Evolutionary conservation across 2,113 vertebrate species (phyloP).

Genomic region (Engraulis encrasicolus): DNA sequence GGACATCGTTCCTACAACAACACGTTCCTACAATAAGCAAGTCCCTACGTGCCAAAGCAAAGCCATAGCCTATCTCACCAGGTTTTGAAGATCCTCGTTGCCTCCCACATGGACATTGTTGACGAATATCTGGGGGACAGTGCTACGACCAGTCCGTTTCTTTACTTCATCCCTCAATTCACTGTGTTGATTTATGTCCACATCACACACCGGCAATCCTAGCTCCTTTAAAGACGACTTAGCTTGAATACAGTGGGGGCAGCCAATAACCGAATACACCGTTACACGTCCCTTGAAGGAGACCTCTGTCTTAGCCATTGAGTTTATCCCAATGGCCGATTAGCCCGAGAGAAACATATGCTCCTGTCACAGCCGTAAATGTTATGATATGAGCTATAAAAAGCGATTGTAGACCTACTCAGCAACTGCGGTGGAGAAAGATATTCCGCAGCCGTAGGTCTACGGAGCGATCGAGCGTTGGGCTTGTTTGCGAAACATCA

Average conservation of each 20-base stretch:
- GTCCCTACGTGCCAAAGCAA: background rate
- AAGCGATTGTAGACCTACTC: too few relatives aligned
- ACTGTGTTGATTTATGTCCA: slow-evolving; percentile 68
- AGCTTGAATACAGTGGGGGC: slow-evolving; percentile 73
- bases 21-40: too few relatives aligned
- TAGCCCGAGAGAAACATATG: slow-evolving; percentile 41
- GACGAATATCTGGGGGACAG: slow-evolving; percentile 80
- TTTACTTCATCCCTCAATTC: slow-evolving; percentile 64
- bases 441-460: too few relatives aligned
- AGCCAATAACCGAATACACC: slow-evolving; percentile 74
- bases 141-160: slow-evolving; percentile 68
- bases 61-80: slow-evolving; percentile 63
- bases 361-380: too few relatives aligned
- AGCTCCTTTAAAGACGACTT: slow-evolving; percentile 65
- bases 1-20: background rate
- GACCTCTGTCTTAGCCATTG: slow-evolving; percentile 64
- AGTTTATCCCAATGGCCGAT: background rate
- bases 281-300: slow-evolving; percentile 68
- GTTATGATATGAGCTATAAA: too few relatives aligned
- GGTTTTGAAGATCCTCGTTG: slow-evolving; percentile 71
- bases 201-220: slow-evolving; percentile 67
- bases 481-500: too few relatives aligned
- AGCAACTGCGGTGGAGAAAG: too few relatives aligned
- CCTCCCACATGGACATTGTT: slow-evolving; percentile 74
- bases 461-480: too few relatives aligned